Evolutionary conservation across 2,797 vertebrate genomes (phyloP), one percentile per base, ranked within the genome.

Genomic region (Myripristis murdjan): DNA sequence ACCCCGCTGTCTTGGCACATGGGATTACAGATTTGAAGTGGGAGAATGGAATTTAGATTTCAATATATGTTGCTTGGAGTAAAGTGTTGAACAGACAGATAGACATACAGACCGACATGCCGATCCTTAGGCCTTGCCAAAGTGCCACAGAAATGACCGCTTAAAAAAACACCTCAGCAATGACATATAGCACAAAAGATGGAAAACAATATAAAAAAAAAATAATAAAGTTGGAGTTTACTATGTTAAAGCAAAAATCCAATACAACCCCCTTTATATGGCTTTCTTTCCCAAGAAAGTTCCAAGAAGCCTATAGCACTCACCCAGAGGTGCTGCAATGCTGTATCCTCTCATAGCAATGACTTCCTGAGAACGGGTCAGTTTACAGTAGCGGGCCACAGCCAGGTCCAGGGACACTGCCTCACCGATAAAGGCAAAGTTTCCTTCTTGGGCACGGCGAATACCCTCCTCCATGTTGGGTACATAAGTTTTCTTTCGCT

Each of bases 391-490:
- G 23, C 91, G 92, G 2, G 94, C 95, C 2, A 91, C 95, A 0
- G 91, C 92, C 20, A 96, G 76, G 69, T 97, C 96, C 70, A 97
- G 88, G 2, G 95, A 96, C 72, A 94, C 93, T 0, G 95, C 94
- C 74, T 98, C 97, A 0, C 96, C 97, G 0, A 98, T 97, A 85
- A 97, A 97, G 70, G 96, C 96, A 0, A 95, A 98, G 82, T 94
- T 94, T 0, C 95, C 96, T 15, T 95, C 93, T 90, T 89, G 89
- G 5, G 95, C 85, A 0, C 86, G 93, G 1, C 92, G 93, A 18
- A 96, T 20, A 0, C 96, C 97, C 56, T 97, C 96, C 16, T 92
- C 93, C 75, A 92, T 91, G 49, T 18, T 92, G 55, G 88, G 59
- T 44, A 94, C 95, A 0, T 61, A 93, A 77, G 94, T 95, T 74